These are phyloP conservation scores for Caenorhabditis imperialis DNA, from an alignment of 2,888 invertebrate genomes.

Conservation along the genomic window DNA sequence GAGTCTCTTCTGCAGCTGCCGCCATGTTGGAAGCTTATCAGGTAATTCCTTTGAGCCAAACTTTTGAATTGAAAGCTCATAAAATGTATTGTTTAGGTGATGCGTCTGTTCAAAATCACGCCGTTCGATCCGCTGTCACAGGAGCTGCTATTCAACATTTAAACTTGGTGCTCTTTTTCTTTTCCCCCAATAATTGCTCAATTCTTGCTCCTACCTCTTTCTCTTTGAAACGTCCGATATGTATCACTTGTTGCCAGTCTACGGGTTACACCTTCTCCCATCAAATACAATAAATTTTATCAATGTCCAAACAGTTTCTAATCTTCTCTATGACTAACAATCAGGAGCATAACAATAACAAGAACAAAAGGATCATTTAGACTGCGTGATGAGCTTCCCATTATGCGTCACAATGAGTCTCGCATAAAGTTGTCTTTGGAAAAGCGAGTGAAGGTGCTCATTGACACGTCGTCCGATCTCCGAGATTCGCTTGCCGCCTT, in stretches of 20 bases:
- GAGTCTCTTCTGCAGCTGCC: constrained; percentile 70
- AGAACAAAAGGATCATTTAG: constrained; percentile 17
- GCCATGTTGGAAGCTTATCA: constrained; percentile 73
- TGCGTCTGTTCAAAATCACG: constrained; percentile 76
- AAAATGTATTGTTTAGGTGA: constrained; percentile 58
- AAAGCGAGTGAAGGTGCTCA: constrained; percentile 64
- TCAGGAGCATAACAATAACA: background rate
- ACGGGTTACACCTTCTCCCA: too few relatives aligned
- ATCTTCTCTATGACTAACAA: too few relatives aligned
- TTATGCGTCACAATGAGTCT: constrained; percentile 62
- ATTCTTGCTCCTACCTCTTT: too few relatives aligned
- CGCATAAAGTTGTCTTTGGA: constrained; percentile 65
- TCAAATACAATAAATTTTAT: too few relatives aligned
- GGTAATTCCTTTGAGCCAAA: constrained; percentile 22
- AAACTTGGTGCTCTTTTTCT: background rate
- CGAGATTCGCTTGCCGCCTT: constrained; percentile 50
- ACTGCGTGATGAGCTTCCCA: constrained; percentile 55
- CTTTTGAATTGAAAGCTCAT: background rate
- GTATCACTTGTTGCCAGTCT: too few relatives aligned
- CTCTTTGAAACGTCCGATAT: too few relatives aligned
- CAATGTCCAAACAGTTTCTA: too few relatives aligned
- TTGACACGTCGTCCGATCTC: constrained; percentile 65
- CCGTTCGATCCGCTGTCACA: constrained; percentile 75
- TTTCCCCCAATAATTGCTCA: too few relatives aligned
- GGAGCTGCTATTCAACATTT: constrained; percentile 75